Conservation (phyloP, 1,140 invertebrate genomes). For the Drosophila insularis region DNA sequence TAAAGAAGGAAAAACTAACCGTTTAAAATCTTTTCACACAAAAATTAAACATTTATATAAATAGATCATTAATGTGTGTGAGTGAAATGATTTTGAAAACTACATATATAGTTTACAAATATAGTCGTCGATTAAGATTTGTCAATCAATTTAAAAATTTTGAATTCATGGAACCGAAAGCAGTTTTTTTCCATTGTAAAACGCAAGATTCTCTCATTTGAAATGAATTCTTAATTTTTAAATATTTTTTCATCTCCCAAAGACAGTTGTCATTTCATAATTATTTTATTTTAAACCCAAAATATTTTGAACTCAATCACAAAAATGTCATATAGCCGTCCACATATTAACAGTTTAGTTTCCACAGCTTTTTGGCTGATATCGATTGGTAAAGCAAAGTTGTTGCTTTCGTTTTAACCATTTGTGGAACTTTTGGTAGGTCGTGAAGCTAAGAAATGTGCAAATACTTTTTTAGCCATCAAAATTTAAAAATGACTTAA, state of each 20-base stretch:
- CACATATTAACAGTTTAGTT: conserved; percentile 26
- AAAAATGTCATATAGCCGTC: conserved; percentile 61
- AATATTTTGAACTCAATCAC: not conserved
- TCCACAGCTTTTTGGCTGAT: too few relatives aligned
- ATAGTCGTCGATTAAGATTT: conserved; percentile 16
- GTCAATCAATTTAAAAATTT: not conserved
- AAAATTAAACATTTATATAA: not conserved
- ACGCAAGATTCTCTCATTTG: conserved; percentile 40
- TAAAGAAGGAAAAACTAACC: conserved; percentile 49
- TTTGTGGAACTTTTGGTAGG: too few relatives aligned
- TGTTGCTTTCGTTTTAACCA: too few relatives aligned
- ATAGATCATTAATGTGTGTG: conserved; percentile 4
- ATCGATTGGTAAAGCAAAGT: too few relatives aligned
- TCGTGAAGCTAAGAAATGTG: too few relatives aligned
- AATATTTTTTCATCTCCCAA: conserved; percentile 8
- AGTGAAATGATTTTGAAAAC: conserved; percentile 1
- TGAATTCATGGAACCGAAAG: not conserved
- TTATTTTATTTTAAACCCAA: too few relatives aligned
- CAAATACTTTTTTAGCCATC: too few relatives aligned
- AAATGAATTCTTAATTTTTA: conserved; percentile 31
- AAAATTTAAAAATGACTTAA: too few relatives aligned
- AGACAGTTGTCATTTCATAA: conserved; percentile 1
- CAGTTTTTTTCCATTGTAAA: too few relatives aligned
- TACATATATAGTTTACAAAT: conserved; percentile 26
- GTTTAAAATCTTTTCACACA: conserved; percentile 76